A percentile compares a stretch with the other conserved stretches of the same genome.
These are phyloP conservation scores for Tetropium fuscum DNA, from an alignment of 2,888 invertebrate species.

Conservation along the genomic window DNA sequence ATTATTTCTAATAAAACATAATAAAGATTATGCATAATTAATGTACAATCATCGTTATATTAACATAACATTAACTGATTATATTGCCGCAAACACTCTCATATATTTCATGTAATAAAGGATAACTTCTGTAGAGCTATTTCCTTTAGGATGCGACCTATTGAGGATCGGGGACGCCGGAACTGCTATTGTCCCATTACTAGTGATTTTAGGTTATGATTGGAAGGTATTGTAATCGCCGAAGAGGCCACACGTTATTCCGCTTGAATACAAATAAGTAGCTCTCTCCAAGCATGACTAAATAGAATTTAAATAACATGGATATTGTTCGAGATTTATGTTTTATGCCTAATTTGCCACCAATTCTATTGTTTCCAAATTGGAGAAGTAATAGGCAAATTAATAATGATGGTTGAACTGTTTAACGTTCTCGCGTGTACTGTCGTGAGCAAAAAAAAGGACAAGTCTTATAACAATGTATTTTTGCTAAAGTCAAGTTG, in stretches of 20 bases:
- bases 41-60: neutral
- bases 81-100: neutral
- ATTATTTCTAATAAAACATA: no score
- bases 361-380: constrained; percentile 21
- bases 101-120: neutral
- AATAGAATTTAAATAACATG: neutral
- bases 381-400: no score
- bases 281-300: constrained; percentile 15
- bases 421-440: no score
- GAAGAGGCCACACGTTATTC: constrained; percentile 14
- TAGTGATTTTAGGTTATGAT: constrained; percentile 18
- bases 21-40: no score
- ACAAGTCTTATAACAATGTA: no score
- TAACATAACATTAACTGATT: neutral
- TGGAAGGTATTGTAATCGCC: constrained; percentile 5
- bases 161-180: constrained; percentile 6
- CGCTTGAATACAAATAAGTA: constrained; percentile 19
- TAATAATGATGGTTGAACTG: no score
- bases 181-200: constrained; percentile 1
- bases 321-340: constrained; percentile 2
- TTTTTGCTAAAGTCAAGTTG: no score
- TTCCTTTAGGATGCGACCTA: constrained; percentile 13
- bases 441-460: no score
- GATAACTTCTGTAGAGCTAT: neutral
- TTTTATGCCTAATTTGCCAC: constrained; percentile 4